A percentile compares a stretch with the other conserved stretches of the same genome.
phyloP scores from a whole-genome alignment of 2,888 invertebrate genomes.

The Nudaria mundana region DNA sequence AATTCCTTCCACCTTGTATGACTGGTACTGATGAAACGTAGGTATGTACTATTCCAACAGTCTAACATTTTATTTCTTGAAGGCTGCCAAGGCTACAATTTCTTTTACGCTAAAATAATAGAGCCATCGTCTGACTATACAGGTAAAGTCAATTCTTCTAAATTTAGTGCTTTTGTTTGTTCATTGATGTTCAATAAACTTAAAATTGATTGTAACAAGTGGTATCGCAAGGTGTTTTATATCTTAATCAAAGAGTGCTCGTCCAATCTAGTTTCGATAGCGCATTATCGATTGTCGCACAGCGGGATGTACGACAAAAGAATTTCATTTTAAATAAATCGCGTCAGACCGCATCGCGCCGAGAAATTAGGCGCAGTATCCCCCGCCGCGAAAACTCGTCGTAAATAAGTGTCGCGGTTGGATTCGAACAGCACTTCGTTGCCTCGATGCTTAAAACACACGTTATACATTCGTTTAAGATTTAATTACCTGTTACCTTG shows the following conservation, averaged over 20 bases:
- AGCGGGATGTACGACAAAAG: conserved; percentile 73
- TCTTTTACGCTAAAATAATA: no score
- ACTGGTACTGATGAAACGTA: no score
- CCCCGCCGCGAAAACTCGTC: conserved; percentile 78
- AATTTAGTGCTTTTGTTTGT: background rate
- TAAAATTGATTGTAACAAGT: conserved; percentile 48
- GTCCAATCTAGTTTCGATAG: conserved; percentile 64
- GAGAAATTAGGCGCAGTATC: conserved; percentile 75
- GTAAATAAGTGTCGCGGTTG: conserved; percentile 73
- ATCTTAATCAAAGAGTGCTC: conserved; percentile 64
- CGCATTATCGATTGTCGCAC: conserved; percentile 71
- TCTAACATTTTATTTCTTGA: no score
- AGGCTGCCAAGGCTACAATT: no score
- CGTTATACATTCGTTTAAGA: conserved; percentile 77
- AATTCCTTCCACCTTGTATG: no score
- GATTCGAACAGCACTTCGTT: conserved; percentile 47
- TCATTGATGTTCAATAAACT: conserved; percentile 39
- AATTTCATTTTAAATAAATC: conserved; percentile 77
- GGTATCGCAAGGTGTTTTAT: conserved; percentile 59
- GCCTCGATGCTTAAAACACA: conserved; percentile 62
- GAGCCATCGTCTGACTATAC: no score
- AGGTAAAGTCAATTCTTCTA: background rate
- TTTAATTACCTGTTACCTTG: conserved; percentile 77
- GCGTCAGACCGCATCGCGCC: conserved; percentile 74
- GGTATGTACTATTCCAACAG: no score